Conservation (phyloP, 1,140 invertebrate species). For the Atta colombica region DNA sequence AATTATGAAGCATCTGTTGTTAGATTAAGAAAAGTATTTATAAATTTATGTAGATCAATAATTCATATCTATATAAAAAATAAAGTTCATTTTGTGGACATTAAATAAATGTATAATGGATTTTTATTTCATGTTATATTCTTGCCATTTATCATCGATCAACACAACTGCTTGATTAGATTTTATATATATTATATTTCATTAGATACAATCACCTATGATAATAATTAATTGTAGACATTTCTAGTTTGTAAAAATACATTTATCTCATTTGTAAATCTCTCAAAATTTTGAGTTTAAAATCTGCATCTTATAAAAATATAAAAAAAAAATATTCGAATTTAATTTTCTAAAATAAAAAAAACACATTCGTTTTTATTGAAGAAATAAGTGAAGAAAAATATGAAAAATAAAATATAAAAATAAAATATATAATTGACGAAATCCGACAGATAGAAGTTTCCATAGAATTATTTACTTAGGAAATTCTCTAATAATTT, state of each 20-base stretch:
- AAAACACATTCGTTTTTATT: background rate
- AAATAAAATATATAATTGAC: background rate
- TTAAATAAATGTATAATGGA: slow-evolving; percentile 10
- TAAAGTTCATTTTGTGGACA: background rate
- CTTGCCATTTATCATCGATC: background rate
- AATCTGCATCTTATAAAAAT: background rate
- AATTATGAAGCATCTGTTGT: background rate
- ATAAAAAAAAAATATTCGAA: background rate
- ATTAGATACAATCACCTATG: slow-evolving; percentile 77
- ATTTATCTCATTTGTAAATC: slow-evolving; percentile 78
- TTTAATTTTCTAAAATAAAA: slow-evolving; percentile 5
- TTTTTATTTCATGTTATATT: background rate
- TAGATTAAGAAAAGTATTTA: slow-evolving; percentile 16
- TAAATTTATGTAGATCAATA: background rate
- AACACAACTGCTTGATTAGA: slow-evolving; percentile 79
- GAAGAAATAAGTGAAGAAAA: background rate
- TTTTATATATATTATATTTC: slow-evolving; percentile 85
- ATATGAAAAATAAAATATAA: background rate
- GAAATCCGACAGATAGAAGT: background rate
- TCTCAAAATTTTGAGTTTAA: slow-evolving; percentile 26
- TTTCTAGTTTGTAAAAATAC: slow-evolving; percentile 82
- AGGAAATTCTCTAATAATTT: background rate
- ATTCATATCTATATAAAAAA: slow-evolving; percentile 1
- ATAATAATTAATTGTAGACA: slow-evolving; percentile 82
- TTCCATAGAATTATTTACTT: background rate